A percentile compares a stretch with the other conserved stretches of the same genome.
Evolutionary conservation across 2,113 vertebrate species (phyloP).

Genomic region (Fulica atra): DNA sequence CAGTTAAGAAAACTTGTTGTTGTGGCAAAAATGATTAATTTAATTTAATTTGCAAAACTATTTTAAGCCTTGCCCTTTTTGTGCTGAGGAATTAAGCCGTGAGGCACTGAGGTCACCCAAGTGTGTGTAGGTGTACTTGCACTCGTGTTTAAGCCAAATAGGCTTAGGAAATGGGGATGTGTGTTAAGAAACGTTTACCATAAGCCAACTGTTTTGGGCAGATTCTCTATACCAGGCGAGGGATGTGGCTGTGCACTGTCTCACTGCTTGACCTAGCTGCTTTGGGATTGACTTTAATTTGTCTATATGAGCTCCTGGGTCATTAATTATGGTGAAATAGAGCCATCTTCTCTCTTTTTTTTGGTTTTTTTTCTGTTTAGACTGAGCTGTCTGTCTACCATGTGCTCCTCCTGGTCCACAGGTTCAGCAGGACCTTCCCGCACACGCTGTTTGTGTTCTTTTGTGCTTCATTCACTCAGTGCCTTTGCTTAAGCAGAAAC

Average conservation of each 20-base stretch:
- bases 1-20: neutral
- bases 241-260: rapidly evolving
- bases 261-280: neutral
- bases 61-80: neutral
- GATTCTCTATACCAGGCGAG: neutral
- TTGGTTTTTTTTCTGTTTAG: neutral
- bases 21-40: neutral
- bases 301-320: neutral
- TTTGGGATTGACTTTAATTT: neutral
- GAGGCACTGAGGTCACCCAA: rapidly evolving
- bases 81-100: neutral
- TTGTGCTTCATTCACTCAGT: neutral
- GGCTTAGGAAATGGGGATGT: neutral
- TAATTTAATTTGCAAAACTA: neutral
- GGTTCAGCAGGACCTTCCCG: neutral
- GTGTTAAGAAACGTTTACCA: neutral
- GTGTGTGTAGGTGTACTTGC: neutral
- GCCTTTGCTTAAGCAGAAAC: neutral
- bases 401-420: rapidly evolving
- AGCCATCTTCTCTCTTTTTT: neutral
- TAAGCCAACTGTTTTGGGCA: neutral
- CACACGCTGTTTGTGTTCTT: rapidly evolving
- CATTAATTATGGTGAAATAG: neutral
- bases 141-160: neutral
- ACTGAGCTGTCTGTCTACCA: neutral